A percentile compares a stretch with the other conserved stretches of the same genome.
Evolutionary conservation across 2,113 vertebrate genomes (phyloP).

Genomic region (Bujurquina vittata): DNA sequence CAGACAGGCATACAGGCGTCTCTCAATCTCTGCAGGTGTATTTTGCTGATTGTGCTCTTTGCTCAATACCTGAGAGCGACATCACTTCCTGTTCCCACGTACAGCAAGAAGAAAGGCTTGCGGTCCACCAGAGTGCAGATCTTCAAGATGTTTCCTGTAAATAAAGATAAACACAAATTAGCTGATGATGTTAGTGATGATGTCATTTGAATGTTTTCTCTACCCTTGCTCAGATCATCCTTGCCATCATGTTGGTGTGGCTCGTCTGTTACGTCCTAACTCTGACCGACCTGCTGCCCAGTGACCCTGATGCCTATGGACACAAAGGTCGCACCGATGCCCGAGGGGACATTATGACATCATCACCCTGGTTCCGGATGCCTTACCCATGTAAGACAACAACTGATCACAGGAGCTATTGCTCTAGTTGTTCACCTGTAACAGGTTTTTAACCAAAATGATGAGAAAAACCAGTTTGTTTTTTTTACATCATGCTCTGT

Average conservation of each 20-base stretch:
- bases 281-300: constrained; percentile 83
- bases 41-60: constrained; percentile 91
- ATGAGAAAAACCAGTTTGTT: too few species aligned
- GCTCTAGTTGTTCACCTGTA: background rate
- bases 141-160: constrained; percentile 98
- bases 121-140: constrained; percentile 84
- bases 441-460: background rate
- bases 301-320: constrained; percentile 82
- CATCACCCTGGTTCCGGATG: constrained; percentile 92
- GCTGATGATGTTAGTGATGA: background rate
- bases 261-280: constrained; percentile 94
- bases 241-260: constrained; percentile 93
- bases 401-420: background rate
- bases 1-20: background rate
- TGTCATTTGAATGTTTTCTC: background rate
- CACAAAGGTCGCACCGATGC: constrained; percentile 92
- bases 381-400: constrained; percentile 92
- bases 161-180: background rate
- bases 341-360: constrained; percentile 90
- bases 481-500: too few species aligned
- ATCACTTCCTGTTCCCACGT: constrained; percentile 84
- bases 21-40: constrained; percentile 81
- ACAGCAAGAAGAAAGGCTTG: constrained; percentile 84
- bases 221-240: constrained; percentile 85
- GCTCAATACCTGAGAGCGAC: constrained; percentile 91